Evolutionary conservation across 2,113 vertebrate species (phyloP).

Genomic region (Anser cygnoides): DNA sequence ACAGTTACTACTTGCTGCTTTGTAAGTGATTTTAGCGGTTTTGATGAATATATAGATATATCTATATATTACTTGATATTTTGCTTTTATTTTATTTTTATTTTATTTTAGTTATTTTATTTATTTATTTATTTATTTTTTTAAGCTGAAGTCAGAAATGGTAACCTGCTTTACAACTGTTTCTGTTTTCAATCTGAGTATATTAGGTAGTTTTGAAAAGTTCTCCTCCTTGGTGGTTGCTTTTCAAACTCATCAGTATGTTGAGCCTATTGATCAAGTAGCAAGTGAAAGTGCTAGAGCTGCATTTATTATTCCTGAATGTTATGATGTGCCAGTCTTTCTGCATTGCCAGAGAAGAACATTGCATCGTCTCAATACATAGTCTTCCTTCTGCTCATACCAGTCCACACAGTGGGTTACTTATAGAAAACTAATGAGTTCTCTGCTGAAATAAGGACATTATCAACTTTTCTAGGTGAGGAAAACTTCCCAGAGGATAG

Average conservation of each 20-base stretch:
- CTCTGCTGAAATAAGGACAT: background rate
- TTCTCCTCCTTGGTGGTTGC: background rate
- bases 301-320: slow-evolving; percentile 13
- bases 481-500: background rate
- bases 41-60: background rate
- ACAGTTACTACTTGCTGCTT: background rate
- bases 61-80: background rate
- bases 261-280: background rate
- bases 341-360: background rate
- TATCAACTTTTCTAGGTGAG: background rate
- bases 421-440: background rate
- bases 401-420: background rate
- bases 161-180: background rate
- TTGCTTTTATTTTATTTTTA: background rate
- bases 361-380: background rate
- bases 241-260: background rate
- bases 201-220: background rate
- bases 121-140: too few relatives aligned
- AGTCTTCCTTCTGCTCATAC: background rate
- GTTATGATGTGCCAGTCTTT: background rate
- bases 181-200: background rate
- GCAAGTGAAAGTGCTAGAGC: background rate
- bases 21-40: background rate
- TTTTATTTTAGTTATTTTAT: too few relatives aligned
- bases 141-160: background rate